These are phyloP conservation scores for Acridotheres tristis DNA, from an alignment of 2,797 vertebrate species.

Conservation along the genomic window DNA sequence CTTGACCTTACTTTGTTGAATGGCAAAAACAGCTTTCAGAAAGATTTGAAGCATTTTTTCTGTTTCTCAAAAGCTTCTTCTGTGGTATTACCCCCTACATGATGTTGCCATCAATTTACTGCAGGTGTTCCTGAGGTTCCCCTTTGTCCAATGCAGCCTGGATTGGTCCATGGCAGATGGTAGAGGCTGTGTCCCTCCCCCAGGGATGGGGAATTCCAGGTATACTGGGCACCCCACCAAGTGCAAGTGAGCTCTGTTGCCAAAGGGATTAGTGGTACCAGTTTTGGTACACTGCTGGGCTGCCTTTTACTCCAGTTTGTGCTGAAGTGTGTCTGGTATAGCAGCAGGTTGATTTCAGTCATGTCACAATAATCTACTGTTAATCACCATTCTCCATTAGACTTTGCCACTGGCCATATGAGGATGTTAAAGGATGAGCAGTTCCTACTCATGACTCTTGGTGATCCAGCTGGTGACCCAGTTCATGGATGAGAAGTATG, in stretches of 20 bases:
- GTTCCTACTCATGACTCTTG: neutral
- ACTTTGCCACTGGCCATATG: neutral
- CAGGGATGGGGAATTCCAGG: neutral
- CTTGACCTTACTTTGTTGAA: neutral
- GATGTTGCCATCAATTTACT: neutral
- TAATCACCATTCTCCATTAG: neutral
- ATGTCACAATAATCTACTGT: neutral
- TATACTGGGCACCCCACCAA: neutral
- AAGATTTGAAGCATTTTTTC: neutral
- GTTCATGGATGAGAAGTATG: neutral
- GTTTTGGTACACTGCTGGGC: neutral
- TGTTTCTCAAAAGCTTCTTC: neutral
- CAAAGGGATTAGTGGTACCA: neutral
- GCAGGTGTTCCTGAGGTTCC: neutral
- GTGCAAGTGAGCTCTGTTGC: rapidly evolving
- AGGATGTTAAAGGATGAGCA: neutral
- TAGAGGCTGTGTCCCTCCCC: neutral
- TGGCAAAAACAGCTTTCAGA: neutral
- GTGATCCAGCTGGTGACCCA: neutral
- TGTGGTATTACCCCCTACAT: neutral
- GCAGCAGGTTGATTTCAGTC: neutral
- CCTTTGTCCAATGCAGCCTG: neutral
- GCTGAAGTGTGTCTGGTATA: too few species aligned
- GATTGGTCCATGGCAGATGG: neutral
- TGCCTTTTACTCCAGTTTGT: neutral